Conservation (phyloP, 1,140 invertebrate genomes). For the Drosophila santomea region DNA sequence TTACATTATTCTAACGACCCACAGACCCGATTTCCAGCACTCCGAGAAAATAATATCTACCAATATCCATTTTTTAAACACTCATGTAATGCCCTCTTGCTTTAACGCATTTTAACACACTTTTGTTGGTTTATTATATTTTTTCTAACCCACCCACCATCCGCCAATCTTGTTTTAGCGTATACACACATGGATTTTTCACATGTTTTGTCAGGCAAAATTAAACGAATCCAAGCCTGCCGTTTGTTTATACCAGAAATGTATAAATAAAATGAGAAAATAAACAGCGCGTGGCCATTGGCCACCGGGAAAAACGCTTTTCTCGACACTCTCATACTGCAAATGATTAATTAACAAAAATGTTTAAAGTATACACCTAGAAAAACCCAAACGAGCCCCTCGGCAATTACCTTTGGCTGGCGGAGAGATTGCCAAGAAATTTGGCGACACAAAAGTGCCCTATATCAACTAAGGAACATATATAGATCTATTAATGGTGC, state of each 20-base stretch:
- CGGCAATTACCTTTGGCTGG: conserved; percentile 47
- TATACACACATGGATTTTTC: conserved; percentile 69
- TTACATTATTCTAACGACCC: conserved; percentile 19
- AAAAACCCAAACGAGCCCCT: conserved; percentile 13
- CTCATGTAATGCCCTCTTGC: conserved; percentile 35
- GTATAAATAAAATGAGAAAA: conserved; percentile 24
- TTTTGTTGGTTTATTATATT: conserved; percentile 14
- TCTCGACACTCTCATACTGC: conserved; percentile 20
- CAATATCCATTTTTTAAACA: conserved; percentile 11
- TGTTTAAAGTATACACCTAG: conserved; percentile 14
- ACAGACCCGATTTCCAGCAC: conserved; percentile 6
- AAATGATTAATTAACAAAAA: conserved; percentile 56
- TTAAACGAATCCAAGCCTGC: conserved; percentile 43
- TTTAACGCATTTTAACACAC: conserved; percentile 30
- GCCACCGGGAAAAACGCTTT: conserved; percentile 40
- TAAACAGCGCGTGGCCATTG: conserved; percentile 48
- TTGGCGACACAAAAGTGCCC: conserved; percentile 29
- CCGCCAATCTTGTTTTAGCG: conserved; percentile 47
- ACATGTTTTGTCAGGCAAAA: conserved; percentile 67
- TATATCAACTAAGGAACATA: conserved; percentile 22
- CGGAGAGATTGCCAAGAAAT: conserved; percentile 37
- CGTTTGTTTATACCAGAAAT: conserved; percentile 67
- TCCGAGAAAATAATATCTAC: background rate
- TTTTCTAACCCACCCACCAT: conserved; percentile 1
- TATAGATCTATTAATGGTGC: conserved; percentile 21